phyloP scores from a whole-genome alignment of 2,888 invertebrate species.

The Drosophila flavopinicola region DNA sequence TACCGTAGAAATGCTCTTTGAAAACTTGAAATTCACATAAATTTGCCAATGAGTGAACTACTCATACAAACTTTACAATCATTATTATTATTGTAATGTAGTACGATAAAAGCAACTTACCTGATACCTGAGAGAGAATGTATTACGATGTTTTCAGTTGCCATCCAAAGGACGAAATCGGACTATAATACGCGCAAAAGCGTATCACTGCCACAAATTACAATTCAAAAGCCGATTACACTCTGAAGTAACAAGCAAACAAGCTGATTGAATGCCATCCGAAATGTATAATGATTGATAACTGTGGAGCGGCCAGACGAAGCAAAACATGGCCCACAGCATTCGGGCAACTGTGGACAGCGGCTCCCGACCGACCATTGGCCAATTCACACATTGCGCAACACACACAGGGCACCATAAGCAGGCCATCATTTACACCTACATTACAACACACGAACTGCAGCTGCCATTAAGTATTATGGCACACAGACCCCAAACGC shows the following conservation, averaged over 20 bases:
- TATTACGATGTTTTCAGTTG: neutral
- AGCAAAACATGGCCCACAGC: slow-evolving; percentile 9
- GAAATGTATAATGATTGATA: slow-evolving; percentile 18
- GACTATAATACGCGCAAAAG: too few species aligned
- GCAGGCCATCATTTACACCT: slow-evolving; percentile 66
- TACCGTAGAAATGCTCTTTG: too few species aligned
- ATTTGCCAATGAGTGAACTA: too few species aligned
- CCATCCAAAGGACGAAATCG: too few species aligned
- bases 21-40: too few species aligned
- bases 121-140: too few species aligned
- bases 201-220: too few species aligned
- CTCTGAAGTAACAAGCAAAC: slow-evolving; percentile 2
- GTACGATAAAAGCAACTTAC: too few species aligned
- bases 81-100: too few species aligned
- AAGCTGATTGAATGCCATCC: slow-evolving; percentile 30
- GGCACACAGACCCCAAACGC: neutral
- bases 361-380: slow-evolving; percentile 4
- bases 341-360: slow-evolving; percentile 5
- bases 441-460: slow-evolving; percentile 33
- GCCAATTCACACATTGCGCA: slow-evolving; percentile 43
- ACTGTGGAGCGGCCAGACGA: slow-evolving; percentile 2
- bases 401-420: slow-evolving; percentile 42
- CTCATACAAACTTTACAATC: too few species aligned
- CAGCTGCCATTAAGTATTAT: slow-evolving; percentile 39
- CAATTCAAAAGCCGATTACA: slow-evolving; percentile 8